Conservation (phyloP, 2,113 vertebrate species). For the Butorides virescens region DNA sequence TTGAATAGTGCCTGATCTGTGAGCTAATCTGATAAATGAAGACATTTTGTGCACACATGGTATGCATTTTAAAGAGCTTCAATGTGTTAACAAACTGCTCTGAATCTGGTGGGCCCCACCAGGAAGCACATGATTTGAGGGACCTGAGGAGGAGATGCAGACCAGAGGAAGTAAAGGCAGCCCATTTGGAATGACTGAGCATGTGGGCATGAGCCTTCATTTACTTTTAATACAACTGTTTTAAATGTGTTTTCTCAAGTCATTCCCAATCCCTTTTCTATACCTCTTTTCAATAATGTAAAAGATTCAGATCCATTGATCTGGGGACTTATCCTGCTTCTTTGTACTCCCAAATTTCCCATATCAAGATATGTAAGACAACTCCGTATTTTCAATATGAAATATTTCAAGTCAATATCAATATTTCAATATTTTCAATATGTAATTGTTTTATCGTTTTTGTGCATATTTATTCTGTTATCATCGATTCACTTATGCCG, state of each 20-base stretch:
- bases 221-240: background rate
- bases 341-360: background rate
- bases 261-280: background rate
- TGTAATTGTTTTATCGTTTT: background rate
- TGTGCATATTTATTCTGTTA: background rate
- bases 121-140: background rate
- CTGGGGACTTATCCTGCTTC: background rate
- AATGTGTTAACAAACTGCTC: background rate
- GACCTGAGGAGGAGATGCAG: background rate
- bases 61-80: conserved; percentile 6
- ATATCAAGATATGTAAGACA: background rate
- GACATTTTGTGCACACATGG: background rate
- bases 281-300: background rate
- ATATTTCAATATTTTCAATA: background rate
- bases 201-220: background rate
- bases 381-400: background rate
- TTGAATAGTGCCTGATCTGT: background rate
- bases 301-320: background rate
- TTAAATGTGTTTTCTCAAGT: background rate
- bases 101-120: background rate
- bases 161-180: background rate
- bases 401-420: too few relatives aligned
- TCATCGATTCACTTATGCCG: background rate
- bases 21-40: conserved; percentile 14
- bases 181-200: background rate